Conservation (phyloP, 1,140 invertebrate genomes). For the Helicorthomorpha holstii region DNA sequence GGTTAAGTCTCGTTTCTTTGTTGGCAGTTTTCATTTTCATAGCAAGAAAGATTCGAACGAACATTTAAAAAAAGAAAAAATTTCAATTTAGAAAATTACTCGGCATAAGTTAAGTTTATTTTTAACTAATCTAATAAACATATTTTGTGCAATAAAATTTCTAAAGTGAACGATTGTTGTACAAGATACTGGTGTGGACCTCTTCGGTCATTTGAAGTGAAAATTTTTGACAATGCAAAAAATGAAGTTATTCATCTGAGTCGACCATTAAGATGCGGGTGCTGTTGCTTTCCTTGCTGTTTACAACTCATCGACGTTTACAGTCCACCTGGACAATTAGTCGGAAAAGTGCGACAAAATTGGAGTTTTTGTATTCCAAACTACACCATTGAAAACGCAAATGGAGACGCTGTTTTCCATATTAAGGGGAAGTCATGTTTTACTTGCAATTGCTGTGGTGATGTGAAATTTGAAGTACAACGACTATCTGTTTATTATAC, state of each 20-base stretch:
- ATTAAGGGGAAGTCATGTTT: conserved; percentile 75
- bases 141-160: too few species aligned
- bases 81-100: too few species aligned
- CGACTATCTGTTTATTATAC: not conserved
- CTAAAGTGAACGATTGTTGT: conserved; percentile 59
- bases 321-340: conserved; percentile 46
- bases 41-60: too few species aligned
- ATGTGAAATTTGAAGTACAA: conserved; percentile 49
- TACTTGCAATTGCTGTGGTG: conserved; percentile 62
- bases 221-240: conserved; percentile 55
- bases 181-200: conserved; percentile 59
- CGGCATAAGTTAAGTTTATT: too few species aligned
- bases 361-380: conserved; percentile 57
- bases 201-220: conserved; percentile 63
- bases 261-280: conserved; percentile 53
- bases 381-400: conserved; percentile 58
- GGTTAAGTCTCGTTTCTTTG: too few species aligned
- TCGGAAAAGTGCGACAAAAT: conserved; percentile 65
- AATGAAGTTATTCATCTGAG: conserved; percentile 61
- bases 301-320: conserved; percentile 59
- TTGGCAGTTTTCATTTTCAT: too few species aligned
- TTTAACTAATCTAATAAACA: too few species aligned
- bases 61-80: too few species aligned
- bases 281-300: conserved; percentile 68
- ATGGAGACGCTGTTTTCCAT: conserved; percentile 52